A percentile compares a stretch with the other conserved stretches of the same genome.
Evolutionary conservation across 1,140 invertebrate genomes (phyloP).

Genomic region (Hycleus cichorii): DNA sequence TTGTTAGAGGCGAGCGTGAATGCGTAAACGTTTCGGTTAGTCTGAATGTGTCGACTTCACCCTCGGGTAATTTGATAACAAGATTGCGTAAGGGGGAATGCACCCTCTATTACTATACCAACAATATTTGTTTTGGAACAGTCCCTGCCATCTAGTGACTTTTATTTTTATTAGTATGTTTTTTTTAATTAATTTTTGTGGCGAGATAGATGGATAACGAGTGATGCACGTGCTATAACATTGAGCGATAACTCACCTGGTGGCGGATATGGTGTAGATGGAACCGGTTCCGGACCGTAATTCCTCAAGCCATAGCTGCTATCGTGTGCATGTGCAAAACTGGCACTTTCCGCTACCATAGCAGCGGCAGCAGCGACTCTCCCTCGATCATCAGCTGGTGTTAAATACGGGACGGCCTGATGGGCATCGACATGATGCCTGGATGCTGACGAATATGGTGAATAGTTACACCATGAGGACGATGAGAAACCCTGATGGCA

Average conservation of each 20-base stretch:
- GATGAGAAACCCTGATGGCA: conserved; percentile 66
- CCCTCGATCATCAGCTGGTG: conserved; percentile 58
- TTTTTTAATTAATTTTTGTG: neutral
- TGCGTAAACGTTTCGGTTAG: no score
- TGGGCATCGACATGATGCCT: conserved; percentile 53
- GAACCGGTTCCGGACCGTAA: conserved; percentile 66
- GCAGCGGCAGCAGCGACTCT: conserved; percentile 51
- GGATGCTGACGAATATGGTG: conserved; percentile 53
- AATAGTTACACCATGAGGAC: conserved; percentile 66
- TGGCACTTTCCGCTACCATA: conserved; percentile 55
- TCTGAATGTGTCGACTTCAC: neutral
- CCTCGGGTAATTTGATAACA: conserved; percentile 3
- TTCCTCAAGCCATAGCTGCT: conserved; percentile 66
- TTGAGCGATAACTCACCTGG: conserved; percentile 48
- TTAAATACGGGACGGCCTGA: conserved; percentile 55
- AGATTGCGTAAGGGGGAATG: neutral
- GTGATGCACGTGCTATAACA: neutral
- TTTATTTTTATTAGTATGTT: conserved; percentile 2
- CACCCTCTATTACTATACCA: neutral
- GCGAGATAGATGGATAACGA: neutral
- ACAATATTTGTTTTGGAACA: conserved; percentile 1
- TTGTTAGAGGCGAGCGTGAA: no score
- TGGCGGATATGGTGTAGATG: conserved; percentile 70
- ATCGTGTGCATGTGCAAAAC: conserved; percentile 51
- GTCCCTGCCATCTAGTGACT: conserved; percentile 12